Conservation (phyloP, 2,888 invertebrate genomes). For the Hartigia nigra region DNA sequence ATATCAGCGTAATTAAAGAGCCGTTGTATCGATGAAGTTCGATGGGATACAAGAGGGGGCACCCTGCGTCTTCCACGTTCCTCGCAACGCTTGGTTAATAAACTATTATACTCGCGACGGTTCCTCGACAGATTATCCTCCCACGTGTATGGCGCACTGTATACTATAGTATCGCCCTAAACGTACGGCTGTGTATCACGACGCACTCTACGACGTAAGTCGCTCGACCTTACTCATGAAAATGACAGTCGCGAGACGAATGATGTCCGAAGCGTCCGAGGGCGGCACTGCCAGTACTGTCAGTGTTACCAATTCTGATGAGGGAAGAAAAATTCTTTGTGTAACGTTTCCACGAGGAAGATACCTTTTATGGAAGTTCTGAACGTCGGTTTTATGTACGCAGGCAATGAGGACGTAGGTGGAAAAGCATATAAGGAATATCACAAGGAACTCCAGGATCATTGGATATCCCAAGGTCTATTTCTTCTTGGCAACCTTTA, state of each 20-base stretch:
- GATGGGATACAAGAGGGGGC: not conserved
- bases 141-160: not conserved
- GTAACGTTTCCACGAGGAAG: not conserved
- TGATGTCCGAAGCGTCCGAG: not conserved
- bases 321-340: not conserved
- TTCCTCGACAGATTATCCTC: not conserved
- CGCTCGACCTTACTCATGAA: not conserved
- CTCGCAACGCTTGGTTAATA: constrained; percentile 48
- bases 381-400: not conserved
- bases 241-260: not conserved
- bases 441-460: not conserved
- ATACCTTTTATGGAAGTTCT: not conserved
- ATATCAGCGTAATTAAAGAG: constrained; percentile 63
- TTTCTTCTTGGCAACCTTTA: not conserved
- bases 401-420: not conserved
- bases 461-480: not conserved
- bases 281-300: not conserved
- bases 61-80: constrained; percentile 37
- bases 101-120: constrained; percentile 41
- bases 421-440: not conserved
- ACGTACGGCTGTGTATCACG: not conserved
- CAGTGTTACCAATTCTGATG: not conserved
- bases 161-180: not conserved
- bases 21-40: constrained; percentile 49
- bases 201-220: not conserved